These are phyloP conservation scores for Neoseiulus cucumeris DNA, from an alignment of 1,140 invertebrate genomes.

Conservation along the genomic window DNA sequence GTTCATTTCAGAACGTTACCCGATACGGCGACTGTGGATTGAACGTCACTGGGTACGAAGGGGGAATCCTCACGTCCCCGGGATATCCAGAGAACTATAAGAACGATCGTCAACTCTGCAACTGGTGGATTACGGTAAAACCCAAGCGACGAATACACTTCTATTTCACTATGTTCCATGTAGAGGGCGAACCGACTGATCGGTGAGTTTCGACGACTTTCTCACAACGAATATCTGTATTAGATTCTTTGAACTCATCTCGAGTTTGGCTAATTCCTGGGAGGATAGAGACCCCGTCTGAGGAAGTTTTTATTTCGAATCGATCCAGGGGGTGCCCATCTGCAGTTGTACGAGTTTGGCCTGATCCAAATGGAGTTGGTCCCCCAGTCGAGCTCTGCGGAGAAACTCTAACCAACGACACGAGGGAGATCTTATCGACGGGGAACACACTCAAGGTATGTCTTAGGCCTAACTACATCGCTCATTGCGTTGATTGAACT, in stretches of 20 bases:
- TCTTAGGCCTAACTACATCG: constrained; percentile 27
- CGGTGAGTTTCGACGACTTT: background rate
- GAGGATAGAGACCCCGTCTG: no score
- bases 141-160: constrained; percentile 59
- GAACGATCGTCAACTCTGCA: constrained; percentile 48
- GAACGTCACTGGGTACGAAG: constrained; percentile 61
- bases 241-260: no score
- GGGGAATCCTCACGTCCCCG: constrained; percentile 64
- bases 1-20: background rate
- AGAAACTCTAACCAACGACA: constrained; percentile 46
- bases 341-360: constrained; percentile 68
- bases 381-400: constrained; percentile 72
- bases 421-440: constrained; percentile 57
- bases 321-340: constrained; percentile 52
- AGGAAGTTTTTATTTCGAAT: background rate
- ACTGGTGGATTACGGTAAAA: constrained; percentile 69
- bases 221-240: no score
- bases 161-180: constrained; percentile 62
- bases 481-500: background rate
- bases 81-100: constrained; percentile 68
- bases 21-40: constrained; percentile 51
- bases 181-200: constrained; percentile 48
- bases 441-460: constrained; percentile 56
- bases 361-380: constrained; percentile 36
- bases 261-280: no score